Conservation (phyloP, 2,888 invertebrate genomes). For the Hedya salicella region DNA sequence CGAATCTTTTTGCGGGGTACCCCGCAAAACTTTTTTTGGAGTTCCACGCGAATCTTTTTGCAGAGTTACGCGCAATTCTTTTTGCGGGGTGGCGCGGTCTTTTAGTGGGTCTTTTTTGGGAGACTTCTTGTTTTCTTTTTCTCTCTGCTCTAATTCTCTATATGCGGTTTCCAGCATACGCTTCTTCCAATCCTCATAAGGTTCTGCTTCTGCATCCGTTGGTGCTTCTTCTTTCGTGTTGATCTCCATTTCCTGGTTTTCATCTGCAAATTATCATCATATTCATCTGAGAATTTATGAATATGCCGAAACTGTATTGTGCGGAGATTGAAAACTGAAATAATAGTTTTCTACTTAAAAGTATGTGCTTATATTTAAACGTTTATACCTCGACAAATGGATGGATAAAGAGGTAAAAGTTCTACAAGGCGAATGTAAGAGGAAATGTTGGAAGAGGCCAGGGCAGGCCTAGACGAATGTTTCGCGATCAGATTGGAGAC, state of each 20-base stretch:
- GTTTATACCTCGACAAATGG: too few species aligned
- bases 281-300: too few species aligned
- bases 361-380: too few species aligned
- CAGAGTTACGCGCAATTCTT: neutral
- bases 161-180: slow-evolving; percentile 83
- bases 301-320: too few species aligned
- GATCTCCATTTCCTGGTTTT: slow-evolving; percentile 61
- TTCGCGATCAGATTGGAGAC: too few species aligned
- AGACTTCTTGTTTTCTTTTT: slow-evolving; percentile 49
- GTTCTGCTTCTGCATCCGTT: slow-evolving; percentile 71
- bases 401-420: too few species aligned
- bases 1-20: slow-evolving; percentile 15
- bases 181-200: slow-evolving; percentile 86
- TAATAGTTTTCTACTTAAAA: too few species aligned
- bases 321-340: too few species aligned
- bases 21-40: slow-evolving; percentile 1
- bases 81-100: slow-evolving; percentile 11
- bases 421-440: too few species aligned
- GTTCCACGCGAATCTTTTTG: neutral
- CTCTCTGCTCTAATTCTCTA: slow-evolving; percentile 60
- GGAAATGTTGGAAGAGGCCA: too few species aligned
- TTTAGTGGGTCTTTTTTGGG: slow-evolving; percentile 34
- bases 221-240: slow-evolving; percentile 55
- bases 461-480: too few species aligned
- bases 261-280: slow-evolving; percentile 54